A percentile compares a stretch with the other conserved stretches of the same genome.
Conservation (phyloP, 2,888 invertebrate species). For the Mechanitis mazaeus region DNA sequence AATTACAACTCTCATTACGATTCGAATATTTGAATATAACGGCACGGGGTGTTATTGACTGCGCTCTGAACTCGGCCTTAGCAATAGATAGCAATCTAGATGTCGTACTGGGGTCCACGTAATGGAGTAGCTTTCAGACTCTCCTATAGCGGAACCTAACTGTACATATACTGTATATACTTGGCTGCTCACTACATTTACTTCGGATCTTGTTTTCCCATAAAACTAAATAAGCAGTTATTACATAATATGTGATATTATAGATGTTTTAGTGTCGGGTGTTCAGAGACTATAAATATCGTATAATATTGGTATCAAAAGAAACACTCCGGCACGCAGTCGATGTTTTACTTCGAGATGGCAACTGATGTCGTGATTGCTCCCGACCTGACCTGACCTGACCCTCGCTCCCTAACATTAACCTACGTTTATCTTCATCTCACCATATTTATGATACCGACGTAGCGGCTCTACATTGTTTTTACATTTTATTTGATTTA, state of each 20-base stretch:
- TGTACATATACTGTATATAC: constrained; percentile 20
- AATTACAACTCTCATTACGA: constrained; percentile 50
- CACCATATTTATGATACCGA: constrained; percentile 31
- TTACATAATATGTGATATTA: neutral
- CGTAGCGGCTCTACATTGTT: constrained; percentile 12
- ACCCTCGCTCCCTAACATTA: constrained; percentile 45
- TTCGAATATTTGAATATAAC: constrained; percentile 49
- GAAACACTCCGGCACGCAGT: neutral
- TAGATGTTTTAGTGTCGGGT: too few relatives aligned
- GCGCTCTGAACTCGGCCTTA: constrained; percentile 40
- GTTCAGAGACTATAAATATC: too few relatives aligned
- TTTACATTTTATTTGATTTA: constrained; percentile 12
- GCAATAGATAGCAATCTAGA: constrained; percentile 55
- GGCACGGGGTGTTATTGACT: constrained; percentile 32
- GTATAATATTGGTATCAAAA: too few relatives aligned
- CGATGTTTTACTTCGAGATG: neutral
- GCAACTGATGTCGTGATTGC: constrained; percentile 42
- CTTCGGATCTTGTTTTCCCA: constrained; percentile 14
- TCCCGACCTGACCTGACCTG: constrained; percentile 54
- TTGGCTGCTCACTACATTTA: constrained; percentile 22
- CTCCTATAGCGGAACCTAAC: constrained; percentile 42
- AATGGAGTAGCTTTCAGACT: constrained; percentile 51
- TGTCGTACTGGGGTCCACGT: constrained; percentile 51
- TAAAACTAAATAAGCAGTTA: constrained; percentile 8
- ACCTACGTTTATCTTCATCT: constrained; percentile 45